Base-by-base conservation (phyloP, 1,140 invertebrate genomes). In the Copidosoma floridanum region DNA sequence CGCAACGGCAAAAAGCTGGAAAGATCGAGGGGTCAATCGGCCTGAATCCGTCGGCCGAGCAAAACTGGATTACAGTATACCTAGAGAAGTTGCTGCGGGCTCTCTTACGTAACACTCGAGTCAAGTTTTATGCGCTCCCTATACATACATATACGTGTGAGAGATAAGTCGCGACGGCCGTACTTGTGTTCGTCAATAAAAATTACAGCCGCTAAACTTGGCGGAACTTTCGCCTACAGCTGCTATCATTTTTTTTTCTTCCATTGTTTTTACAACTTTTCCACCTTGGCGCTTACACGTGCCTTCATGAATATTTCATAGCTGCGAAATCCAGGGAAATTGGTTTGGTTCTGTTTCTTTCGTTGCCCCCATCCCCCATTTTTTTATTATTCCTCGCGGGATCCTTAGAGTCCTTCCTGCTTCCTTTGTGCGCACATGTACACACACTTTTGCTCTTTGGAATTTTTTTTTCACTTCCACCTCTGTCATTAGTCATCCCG, bases 241-340 rank as follows among this genome's bases (percentile, higher is more conserved):
- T 51, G 29, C 18, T 21, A 27, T 37, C 16, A 18, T 43, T 43
- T 43, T 43, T 32, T 50, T 37, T 50, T 41, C 32, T 55, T 44
- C 44, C 35, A 55, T 55, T 55, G 38, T 55, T 43, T 55, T 55
- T 55, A 55, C 35, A 55, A 55, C 40, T 44, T 51, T 51, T 44
- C n/a, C 24, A 10, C 18, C 10, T 14, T 12, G 8, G 16, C 43
- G 29, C 46, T 56, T 56, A 46, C 41, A 56, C 6, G 20, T 20
- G 12, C n/a, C n/a, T 46, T 56, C 41, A 56, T 56, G 53, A 56
- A 56, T 56, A 56, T 56, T 56, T 56, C 41, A 56, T 56, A 20
- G 24, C 24, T 29, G 14, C n/a, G 51, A 29, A 54, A 27, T 53
- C 23, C 38, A 40, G 27, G 24, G 14, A 43, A 54, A 54, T 54